Conservation (phyloP, 2,113 vertebrate genomes). For the Ceyx cyanopectus region DNA sequence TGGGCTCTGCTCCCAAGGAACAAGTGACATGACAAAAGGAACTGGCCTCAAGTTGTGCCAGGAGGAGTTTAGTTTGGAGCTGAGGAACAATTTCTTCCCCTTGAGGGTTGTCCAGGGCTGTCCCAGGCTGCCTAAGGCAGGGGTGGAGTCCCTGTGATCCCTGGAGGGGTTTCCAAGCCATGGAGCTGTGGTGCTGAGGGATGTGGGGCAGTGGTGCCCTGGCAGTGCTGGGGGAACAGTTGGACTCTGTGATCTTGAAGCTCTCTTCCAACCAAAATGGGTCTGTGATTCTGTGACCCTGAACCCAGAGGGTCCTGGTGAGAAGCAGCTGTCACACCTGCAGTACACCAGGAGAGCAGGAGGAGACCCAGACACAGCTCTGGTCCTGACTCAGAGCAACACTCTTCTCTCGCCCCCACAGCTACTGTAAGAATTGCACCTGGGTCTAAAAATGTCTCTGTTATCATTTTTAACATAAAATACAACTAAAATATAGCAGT, state of each 20-base stretch:
- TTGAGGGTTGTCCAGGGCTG: neutral
- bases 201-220: neutral
- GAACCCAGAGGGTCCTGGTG: neutral
- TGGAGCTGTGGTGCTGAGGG: neutral
- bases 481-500: neutral
- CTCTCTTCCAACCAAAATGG: neutral
- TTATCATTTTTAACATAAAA: neutral
- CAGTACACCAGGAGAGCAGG: neutral
- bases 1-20: neutral
- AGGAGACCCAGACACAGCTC: neutral
- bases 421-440: neutral
- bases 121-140: neutral
- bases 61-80: neutral
- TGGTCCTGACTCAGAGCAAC: neutral
- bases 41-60: neutral
- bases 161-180: neutral
- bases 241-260: neutral
- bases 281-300: neutral
- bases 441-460: neutral
- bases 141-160: neutral
- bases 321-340: neutral
- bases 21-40: neutral
- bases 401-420: neutral
- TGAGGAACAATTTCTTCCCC: neutral
- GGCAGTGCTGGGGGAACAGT: neutral